A percentile compares a stretch with the other conserved stretches of the same genome.
Conservation (phyloP, 2,888 invertebrate species). For the Drepanosiphum platanoidis region DNA sequence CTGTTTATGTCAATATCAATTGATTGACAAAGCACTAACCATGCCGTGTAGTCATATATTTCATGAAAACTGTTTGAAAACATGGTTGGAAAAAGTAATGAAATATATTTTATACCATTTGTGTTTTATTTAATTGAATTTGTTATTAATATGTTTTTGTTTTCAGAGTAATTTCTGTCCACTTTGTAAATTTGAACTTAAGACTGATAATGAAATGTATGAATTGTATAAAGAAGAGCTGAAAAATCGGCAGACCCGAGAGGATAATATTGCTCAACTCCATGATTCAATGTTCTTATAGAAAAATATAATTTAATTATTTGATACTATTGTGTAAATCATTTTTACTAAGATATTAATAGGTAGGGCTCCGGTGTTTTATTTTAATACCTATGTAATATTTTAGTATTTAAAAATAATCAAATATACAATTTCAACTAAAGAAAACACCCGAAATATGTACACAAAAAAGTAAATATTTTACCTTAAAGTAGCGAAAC, state of each 20-base stretch:
- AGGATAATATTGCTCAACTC: slow-evolving; percentile 45
- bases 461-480: too few relatives aligned
- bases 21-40: slow-evolving; percentile 19
- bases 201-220: slow-evolving; percentile 53
- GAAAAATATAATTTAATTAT: neutral
- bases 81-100: slow-evolving; percentile 51
- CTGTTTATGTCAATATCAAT: slow-evolving; percentile 46
- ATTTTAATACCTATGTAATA: too few relatives aligned
- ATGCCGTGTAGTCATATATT: slow-evolving; percentile 56
- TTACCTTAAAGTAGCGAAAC: too few relatives aligned
- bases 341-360: too few relatives aligned
- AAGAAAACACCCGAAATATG: too few relatives aligned
- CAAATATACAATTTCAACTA: too few relatives aligned
- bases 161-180: slow-evolving; percentile 60
- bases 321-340: too few relatives aligned
- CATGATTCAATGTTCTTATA: slow-evolving; percentile 59
- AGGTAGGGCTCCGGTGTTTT: too few relatives aligned
- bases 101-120: neutral
- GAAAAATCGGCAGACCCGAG: slow-evolving; percentile 32
- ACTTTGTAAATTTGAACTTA: slow-evolving; percentile 52
- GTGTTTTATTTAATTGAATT: neutral
- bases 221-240: slow-evolving; percentile 52
- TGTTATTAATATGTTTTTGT: neutral
- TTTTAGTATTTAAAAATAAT: too few relatives aligned
- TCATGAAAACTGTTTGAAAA: slow-evolving; percentile 52